Percentiles rank a stretch among this genome's conserved stretches.
Evolutionary conservation across 2,888 invertebrate species (phyloP).

Genomic region (Sicus ferrugineus): DNA sequence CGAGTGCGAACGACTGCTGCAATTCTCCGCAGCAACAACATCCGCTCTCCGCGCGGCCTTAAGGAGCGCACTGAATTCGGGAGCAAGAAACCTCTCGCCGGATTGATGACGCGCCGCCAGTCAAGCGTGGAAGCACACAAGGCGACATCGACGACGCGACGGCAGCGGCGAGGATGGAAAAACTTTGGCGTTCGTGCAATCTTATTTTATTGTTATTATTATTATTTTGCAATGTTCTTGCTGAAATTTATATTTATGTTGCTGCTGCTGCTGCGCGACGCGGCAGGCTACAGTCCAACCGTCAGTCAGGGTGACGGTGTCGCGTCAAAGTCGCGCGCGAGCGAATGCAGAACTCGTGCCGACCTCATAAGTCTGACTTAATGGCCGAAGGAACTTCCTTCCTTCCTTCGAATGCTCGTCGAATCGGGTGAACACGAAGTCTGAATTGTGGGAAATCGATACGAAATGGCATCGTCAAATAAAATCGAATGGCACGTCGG

Average conservation of each 20-base stretch:
- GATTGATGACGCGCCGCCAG: slow-evolving; percentile 35
- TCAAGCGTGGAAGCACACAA: slow-evolving; percentile 10
- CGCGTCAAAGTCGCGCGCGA: slow-evolving; percentile 23
- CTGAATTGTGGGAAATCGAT: slow-evolving; percentile 55
- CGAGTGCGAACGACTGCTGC: slow-evolving; percentile 9
- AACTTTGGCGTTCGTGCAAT: slow-evolving; percentile 48
- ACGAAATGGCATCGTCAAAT: slow-evolving; percentile 55
- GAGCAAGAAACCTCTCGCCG: slow-evolving; percentile 22
- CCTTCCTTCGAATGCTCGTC: too few relatives aligned
- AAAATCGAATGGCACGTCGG: slow-evolving; percentile 48
- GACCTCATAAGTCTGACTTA: slow-evolving; percentile 52
- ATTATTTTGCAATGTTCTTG: slow-evolving; percentile 48
- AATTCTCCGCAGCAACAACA: slow-evolving; percentile 19
- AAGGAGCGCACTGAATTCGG: not conserved
- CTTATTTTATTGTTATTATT: slow-evolving; percentile 51
- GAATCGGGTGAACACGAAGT: slow-evolving; percentile 43
- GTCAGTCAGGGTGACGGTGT: slow-evolving; percentile 34
- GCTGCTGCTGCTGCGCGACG: slow-evolving; percentile 5
- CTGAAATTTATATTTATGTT: slow-evolving; percentile 39
- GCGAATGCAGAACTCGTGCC: slow-evolving; percentile 29
- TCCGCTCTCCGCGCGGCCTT: slow-evolving; percentile 6
- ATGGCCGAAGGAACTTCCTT: too few relatives aligned
- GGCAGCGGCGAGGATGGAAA: slow-evolving; percentile 41
- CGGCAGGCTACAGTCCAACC: not conserved
- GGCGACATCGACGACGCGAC: slow-evolving; percentile 31